phyloP scores from a whole-genome alignment of 1,140 invertebrate species.

The Cotesia glomerata region DNA sequence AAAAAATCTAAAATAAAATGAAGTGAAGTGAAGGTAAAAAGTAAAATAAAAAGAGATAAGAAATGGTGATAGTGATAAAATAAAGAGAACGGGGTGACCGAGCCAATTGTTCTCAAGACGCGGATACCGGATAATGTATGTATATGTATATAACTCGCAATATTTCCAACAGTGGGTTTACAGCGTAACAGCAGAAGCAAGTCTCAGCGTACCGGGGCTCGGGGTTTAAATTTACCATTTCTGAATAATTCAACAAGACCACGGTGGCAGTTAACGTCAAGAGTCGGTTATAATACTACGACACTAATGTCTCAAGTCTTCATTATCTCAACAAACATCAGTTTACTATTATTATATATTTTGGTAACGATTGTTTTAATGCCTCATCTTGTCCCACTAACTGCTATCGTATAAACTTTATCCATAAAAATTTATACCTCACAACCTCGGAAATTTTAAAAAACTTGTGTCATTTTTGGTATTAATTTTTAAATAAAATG shows the following conservation, averaged over 20 bases:
- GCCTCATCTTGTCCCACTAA: not conserved
- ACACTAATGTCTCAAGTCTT: not conserved
- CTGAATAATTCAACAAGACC: constrained; percentile 35
- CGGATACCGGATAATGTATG: too few relatives aligned
- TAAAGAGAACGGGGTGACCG: too few relatives aligned
- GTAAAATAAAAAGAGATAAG: too few relatives aligned
- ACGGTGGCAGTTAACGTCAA: not conserved
- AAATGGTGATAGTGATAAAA: too few relatives aligned
- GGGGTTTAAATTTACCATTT: constrained; percentile 26
- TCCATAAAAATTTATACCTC: too few relatives aligned
- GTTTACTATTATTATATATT: not conserved
- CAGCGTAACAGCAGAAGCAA: not conserved
- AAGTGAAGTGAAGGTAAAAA: too few relatives aligned
- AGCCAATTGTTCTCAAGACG: too few relatives aligned
- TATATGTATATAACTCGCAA: not conserved
- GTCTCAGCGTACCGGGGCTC: too few relatives aligned
- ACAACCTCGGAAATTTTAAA: not conserved
- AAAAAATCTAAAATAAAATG: not conserved
- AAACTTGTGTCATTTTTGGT: not conserved
- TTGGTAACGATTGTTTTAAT: too few relatives aligned
- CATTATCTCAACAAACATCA: constrained; percentile 2
- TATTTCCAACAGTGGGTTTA: constrained; percentile 11
- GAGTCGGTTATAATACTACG: not conserved
- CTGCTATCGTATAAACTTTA: too few relatives aligned
- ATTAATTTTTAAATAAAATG: too few relatives aligned